Base-by-base conservation (phyloP, 1,140 invertebrate genomes). In the Stenopsyche tienmushanensis region DNA sequence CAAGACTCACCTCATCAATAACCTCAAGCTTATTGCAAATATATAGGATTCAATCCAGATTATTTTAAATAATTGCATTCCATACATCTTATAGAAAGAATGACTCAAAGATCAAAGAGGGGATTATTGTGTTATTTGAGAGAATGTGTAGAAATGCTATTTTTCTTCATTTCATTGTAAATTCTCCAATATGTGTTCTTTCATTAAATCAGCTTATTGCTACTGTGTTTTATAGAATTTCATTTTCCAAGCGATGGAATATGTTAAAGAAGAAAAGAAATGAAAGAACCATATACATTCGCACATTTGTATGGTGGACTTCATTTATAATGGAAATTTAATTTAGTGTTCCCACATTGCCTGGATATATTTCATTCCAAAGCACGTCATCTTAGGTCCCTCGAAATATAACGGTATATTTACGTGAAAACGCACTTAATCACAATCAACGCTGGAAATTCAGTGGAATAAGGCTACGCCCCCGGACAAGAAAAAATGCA, bases 401-500 rank as follows among this genome's bases (percentile, higher is more conserved):
- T 23, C 1, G 10, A 15, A 49, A 17, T 9, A 10, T 21, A 29
- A 25, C 52, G 20, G 52, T 54, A 34, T 54, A 54, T 54, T 54
- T 54, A 29, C 52, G 24, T 54, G 39, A 54, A 54, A 29, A 34
- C 52, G 52, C 52, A 54, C 52, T 54, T 54, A 3, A 54, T 54
- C 52, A 54, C 52, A 54, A 54, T 54, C 52, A 54, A 54, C 52
- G 29, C 49, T 15, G 49, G n/a, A n/a, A n/a, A n/a, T n/a, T n/a
- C n/a, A n/a, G n/a, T n/a, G n/a, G n/a, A n/a, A n/a, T n/a, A n/a
- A n/a, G n/a, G 52, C 52, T 25, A 54, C 29, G 52, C 29, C 25
- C 3, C 52, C 52, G 26, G 52, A 54, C 52, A 54, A 34, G 52
- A n/a, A 54, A 29, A 25, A 21, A 49, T n/a, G n/a, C n/a, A n/a